These are phyloP conservation scores for Blastobasis adustella DNA, from an alignment of 2,888 invertebrate genomes.

Conservation along the genomic window DNA sequence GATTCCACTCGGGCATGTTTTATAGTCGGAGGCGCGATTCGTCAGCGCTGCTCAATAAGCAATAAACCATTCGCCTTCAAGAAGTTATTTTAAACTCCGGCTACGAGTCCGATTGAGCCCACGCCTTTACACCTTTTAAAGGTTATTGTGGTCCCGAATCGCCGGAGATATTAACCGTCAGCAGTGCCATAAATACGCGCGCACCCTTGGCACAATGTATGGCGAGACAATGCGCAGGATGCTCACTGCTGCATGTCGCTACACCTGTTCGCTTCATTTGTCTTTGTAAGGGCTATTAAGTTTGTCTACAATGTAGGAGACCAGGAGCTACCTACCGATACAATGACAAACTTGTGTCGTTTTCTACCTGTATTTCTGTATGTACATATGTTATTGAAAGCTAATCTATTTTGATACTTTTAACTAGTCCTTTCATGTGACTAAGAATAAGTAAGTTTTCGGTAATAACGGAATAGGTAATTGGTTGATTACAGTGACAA, in stretches of 20 bases:
- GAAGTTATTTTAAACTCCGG: conserved; percentile 67
- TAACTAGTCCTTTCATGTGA: too few species aligned
- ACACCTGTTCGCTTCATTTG: not conserved
- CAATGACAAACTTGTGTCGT: too few species aligned
- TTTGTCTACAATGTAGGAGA: too few species aligned
- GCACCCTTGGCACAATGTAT: conserved; percentile 15
- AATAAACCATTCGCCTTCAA: conserved; percentile 71
- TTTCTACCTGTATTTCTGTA: too few species aligned
- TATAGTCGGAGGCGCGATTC: conserved; percentile 64
- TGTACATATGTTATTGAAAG: too few species aligned
- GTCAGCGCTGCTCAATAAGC: conserved; percentile 72
- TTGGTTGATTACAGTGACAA: too few species aligned
- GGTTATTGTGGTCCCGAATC: conserved; percentile 70
- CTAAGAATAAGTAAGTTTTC: too few species aligned
- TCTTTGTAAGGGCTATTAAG: too few species aligned
- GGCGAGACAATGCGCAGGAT: conserved; percentile 4
- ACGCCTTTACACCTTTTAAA: conserved; percentile 71
- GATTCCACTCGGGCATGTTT: conserved; percentile 65
- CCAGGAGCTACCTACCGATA: too few species aligned
- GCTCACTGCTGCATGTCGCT: not conserved
- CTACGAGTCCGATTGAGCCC: conserved; percentile 55
- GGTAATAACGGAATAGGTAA: too few species aligned
- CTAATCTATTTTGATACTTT: too few species aligned
- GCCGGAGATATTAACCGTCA: conserved; percentile 43
- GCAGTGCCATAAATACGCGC: conserved; percentile 18